These are phyloP conservation scores for Lasioglossum vierecki DNA, from an alignment of 2,888 invertebrate species.

Conservation along the genomic window DNA sequence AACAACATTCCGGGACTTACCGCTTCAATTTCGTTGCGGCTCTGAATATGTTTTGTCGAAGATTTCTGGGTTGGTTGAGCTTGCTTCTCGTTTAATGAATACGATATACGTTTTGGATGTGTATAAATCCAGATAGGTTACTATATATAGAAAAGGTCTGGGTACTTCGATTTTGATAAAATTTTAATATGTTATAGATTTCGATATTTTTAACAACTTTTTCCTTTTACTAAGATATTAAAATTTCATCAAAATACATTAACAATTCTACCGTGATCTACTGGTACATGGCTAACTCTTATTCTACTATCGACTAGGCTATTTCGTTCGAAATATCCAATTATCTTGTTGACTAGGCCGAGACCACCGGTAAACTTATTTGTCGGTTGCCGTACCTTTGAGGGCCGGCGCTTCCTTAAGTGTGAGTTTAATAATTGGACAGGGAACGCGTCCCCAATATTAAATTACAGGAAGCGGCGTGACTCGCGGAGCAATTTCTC, in stretches of 20 bases:
- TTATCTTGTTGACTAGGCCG: background rate
- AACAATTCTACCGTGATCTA: too few relatives aligned
- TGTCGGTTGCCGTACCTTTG: background rate
- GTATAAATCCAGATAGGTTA: too few relatives aligned
- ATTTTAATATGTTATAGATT: too few relatives aligned
- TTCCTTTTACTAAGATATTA: too few relatives aligned
- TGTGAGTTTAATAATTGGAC: background rate
- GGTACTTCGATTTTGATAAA: too few relatives aligned
- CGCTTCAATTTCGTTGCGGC: background rate
- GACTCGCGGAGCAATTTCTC: conserved; percentile 6
- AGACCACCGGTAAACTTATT: background rate
- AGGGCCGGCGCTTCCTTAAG: background rate
- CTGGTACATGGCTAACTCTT: background rate
- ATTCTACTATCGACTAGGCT: background rate
- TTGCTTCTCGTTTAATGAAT: too few relatives aligned
- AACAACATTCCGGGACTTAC: background rate
- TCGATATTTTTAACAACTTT: too few relatives aligned
- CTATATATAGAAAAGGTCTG: too few relatives aligned
- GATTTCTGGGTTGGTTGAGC: too few relatives aligned
- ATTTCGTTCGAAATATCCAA: background rate
- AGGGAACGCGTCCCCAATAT: background rate
- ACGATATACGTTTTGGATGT: background rate
- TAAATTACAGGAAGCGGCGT: background rate
- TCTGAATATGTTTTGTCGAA: background rate
- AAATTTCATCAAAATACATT: too few relatives aligned